Base-by-base conservation (phyloP, 2,888 invertebrate genomes). In the Perdita meconis region DNA sequence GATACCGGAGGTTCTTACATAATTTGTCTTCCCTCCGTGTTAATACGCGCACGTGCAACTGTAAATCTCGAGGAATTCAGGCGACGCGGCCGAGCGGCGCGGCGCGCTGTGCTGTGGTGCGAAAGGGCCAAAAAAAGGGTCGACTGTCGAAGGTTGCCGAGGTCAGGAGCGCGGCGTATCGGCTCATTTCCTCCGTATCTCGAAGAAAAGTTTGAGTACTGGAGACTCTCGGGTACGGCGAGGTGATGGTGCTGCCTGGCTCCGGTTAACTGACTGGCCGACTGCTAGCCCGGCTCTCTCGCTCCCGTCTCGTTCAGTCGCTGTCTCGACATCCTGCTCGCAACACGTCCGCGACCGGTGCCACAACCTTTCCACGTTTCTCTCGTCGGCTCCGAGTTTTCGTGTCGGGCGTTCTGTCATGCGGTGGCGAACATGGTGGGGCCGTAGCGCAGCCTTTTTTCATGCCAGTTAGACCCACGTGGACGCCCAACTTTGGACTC, bases 261-360 rank as follows among this genome's bases (percentile, higher is more conserved):
- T 57, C 34, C 19, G 16, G 40, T 40, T 57, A 42, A 40, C 13
- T 44, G 83, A 34, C 24, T 63, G 53, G n/a, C 40, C 50, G 73
- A 68, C 73, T 67, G 63, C 71, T 63, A 66, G 65, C 68, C 67
- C 61, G 56, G 65, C 68, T 65, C 61, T 51, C 65, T 59, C 65
- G 60, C 51, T 44, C 73, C 64, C 75, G 75, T 78, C 69, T 70
- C 67, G 79, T 82, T 89, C 87, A 88, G 88, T 89, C 82, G 86
- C 73, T 69, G 80, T 73, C 80, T 77, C 72, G 84, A 81, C 87
- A 84, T 84, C 83, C 82, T 77, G 78, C 79, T 70, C 70, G 81
- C 78, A 82, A 78, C 84, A 83, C 85, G 80, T 66, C 56, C 47
- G 63, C 66, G 67, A 40, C 50, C 26, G 56, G 51, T 65, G 44